Percentiles rank a stretch among this genome's conserved stretches.
Evolutionary conservation across 1,140 invertebrate genomes (phyloP).

Genomic region (Campoletis sonorensis): DNA sequence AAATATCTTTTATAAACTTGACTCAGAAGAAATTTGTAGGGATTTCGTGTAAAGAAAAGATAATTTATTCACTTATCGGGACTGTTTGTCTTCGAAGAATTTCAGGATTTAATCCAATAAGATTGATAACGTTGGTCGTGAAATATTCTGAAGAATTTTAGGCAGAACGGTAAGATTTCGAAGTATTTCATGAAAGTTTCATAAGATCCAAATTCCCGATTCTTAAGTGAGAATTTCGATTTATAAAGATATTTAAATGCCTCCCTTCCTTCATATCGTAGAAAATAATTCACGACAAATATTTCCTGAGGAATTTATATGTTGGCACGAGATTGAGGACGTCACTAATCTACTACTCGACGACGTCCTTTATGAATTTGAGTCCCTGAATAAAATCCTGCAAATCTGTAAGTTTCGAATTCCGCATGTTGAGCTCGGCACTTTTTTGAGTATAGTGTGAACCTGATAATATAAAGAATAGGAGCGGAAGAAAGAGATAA

Average conservation of each 20-base stretch:
- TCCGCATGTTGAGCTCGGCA: not conserved
- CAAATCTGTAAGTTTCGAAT: not conserved
- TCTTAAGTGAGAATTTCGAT: too few relatives aligned
- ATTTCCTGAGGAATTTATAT: conserved; percentile 4
- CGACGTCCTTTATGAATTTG: not conserved
- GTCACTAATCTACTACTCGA: not conserved
- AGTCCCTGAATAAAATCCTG: conserved; percentile 6
- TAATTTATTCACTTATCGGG: too few relatives aligned
- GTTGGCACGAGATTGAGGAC: not conserved
- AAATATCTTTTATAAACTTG: too few relatives aligned
- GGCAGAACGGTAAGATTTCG: too few relatives aligned
- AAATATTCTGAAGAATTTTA: too few relatives aligned
- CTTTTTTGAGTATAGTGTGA: not conserved
- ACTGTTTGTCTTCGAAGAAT: too few relatives aligned
- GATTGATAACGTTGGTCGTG: too few relatives aligned
- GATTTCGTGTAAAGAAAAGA: too few relatives aligned
- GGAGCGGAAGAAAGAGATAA: not conserved
- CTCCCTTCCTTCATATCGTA: not conserved
- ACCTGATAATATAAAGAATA: not conserved
- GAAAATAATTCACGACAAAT: not conserved
- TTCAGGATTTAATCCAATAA: too few relatives aligned
- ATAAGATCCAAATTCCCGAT: too few relatives aligned
- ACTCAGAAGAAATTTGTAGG: too few relatives aligned
- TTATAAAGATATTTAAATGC: not conserved
- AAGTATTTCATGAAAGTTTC: too few relatives aligned